Base-by-base conservation (phyloP, 2,113 vertebrate species). In the Megalops atlanticus region DNA sequence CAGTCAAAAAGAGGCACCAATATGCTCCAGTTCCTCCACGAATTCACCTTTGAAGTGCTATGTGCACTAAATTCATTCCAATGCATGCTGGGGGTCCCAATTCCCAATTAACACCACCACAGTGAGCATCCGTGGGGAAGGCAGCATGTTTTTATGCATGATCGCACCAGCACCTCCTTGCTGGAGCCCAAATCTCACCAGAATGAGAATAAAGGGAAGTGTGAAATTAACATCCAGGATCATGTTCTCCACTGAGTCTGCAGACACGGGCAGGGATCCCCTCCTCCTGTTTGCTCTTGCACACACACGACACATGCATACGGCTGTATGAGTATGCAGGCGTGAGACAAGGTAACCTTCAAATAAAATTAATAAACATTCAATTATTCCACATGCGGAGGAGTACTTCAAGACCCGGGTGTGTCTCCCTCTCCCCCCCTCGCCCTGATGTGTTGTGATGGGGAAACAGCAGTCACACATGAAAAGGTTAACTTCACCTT, bases 11-110 rank as follows among this genome's bases (percentile, higher is more conserved):
- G 45, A 79, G 47, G 35, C 69, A 16, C 14, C 21, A 72, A 49
- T 21, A 72, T 36, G 18, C 69, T 78, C 77, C 24, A 31, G 33
- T 72, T 79, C 68, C 68, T 79, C 43, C 18, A 71, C 41, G 78
- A 79, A 79, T 72, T 79, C 78, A 72, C 43, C 69, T 79, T 79
- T 79, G 78, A 79, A 79, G 78, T 79, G 27, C 35, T 31, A 36
- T 15, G 41, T 43, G 21, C 49, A 15, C 24, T 41, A 72, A 72
- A 79, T 31, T 39, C 24, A 35, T 41, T 69, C 77, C 69, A 45
- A 45, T 33, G 41, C 18, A 71, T 40, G 69, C 43, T 49, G 68
- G 78, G 10, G 40, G 64, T 72, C 58, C 64, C 40, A 43, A 70
- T 45, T 79, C 43, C 68, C 78, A 79, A 79, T 79, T 72, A 72